Evolutionary conservation across 1,140 invertebrate species (phyloP).

Genomic region (Bombus terrestris): DNA sequence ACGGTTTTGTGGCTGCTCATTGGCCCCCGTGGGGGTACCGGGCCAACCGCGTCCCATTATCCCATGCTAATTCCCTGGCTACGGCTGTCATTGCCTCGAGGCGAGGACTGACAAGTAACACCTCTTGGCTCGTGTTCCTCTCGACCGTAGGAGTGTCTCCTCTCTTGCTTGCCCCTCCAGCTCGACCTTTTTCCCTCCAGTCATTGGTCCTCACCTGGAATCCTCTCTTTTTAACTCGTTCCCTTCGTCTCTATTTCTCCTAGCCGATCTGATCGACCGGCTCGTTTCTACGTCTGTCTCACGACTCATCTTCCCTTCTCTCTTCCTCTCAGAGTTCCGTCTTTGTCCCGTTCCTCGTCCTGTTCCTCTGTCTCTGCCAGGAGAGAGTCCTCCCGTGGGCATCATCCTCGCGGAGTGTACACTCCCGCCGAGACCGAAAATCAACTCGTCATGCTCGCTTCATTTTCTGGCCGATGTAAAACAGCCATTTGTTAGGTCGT

Average conservation of each 20-base stretch:
- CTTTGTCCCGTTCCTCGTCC: neutral
- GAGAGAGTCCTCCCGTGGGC: slow-evolving; percentile 14
- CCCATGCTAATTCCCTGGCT: slow-evolving; percentile 82
- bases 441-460: slow-evolving; percentile 83
- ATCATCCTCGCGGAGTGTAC: slow-evolving; percentile 36
- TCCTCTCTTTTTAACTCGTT: slow-evolving; percentile 52
- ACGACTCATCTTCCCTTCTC: neutral
- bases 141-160: slow-evolving; percentile 79
- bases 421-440: slow-evolving; percentile 76
- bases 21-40: slow-evolving; percentile 76
- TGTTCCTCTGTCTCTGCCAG: neutral
- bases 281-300: slow-evolving; percentile 29
- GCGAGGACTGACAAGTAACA: slow-evolving; percentile 82
- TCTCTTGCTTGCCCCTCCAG: slow-evolving; percentile 59
- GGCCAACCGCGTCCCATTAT: slow-evolving; percentile 80
- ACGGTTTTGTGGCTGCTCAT: slow-evolving; percentile 70
- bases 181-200: slow-evolving; percentile 49
- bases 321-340: neutral
- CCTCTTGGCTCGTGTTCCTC: slow-evolving; percentile 77
- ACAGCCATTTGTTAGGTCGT: slow-evolving; percentile 82
- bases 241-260: slow-evolving; percentile 39
- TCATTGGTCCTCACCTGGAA: slow-evolving; percentile 58
- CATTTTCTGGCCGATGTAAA: slow-evolving; percentile 82
- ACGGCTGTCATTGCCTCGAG: slow-evolving; percentile 82
- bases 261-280: slow-evolving; percentile 14